phyloP scores from a whole-genome alignment of 2,113 vertebrate species.

The Forbesichthys papilliferus region DNA sequence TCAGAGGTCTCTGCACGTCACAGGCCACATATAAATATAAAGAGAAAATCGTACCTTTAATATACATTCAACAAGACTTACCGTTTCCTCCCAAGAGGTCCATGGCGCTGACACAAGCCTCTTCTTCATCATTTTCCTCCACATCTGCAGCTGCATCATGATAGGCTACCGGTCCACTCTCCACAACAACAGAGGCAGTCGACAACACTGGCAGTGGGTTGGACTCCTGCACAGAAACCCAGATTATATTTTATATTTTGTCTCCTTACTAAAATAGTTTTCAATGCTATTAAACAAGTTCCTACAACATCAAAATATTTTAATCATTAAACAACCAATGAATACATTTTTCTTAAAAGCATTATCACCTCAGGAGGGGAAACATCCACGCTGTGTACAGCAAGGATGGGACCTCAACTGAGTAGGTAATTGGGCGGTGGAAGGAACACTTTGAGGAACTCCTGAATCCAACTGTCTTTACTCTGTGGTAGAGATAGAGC shows the following conservation, averaged over 20 bases:
- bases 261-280: slow-evolving; percentile 1
- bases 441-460: too few relatives aligned
- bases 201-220: slow-evolving; percentile 42
- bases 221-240: slow-evolving; percentile 4
- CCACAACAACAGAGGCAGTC: slow-evolving; percentile 78
- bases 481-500: too few relatives aligned
- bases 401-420: too few relatives aligned
- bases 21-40: too few relatives aligned
- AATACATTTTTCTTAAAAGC: slow-evolving; percentile 16
- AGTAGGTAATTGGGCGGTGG: too few relatives aligned
- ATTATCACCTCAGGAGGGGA: too few relatives aligned
- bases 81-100: slow-evolving; percentile 85
- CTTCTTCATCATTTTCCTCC: slow-evolving; percentile 89
- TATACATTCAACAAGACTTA: slow-evolving; percentile 34
- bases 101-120: slow-evolving; percentile 90
- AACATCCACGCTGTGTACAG: too few relatives aligned
- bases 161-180: slow-evolving; percentile 89
- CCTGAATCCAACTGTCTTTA: too few relatives aligned
- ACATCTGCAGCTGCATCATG: slow-evolving; percentile 82
- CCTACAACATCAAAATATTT: neutral
- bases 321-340: slow-evolving; percentile 5
- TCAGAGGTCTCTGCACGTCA: too few relatives aligned
- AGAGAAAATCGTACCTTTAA: neutral
- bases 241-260: slow-evolving; percentile 41
- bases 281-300: neutral